Evolutionary conservation across 2,888 invertebrate genomes (phyloP).

Genomic region (Philhelius pedissequus): DNA sequence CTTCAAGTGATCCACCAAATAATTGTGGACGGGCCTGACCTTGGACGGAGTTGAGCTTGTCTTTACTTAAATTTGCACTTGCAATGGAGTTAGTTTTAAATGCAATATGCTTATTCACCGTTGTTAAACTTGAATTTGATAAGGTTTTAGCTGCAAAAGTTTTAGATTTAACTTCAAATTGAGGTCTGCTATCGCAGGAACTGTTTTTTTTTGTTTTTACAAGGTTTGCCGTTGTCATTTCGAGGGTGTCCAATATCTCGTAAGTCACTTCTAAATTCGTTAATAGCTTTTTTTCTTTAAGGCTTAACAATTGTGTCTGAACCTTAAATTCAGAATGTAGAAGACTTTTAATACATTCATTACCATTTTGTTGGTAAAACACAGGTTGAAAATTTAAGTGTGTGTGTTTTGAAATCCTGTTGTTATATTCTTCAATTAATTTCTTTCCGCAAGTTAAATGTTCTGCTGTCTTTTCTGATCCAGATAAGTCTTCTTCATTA

Average conservation of each 20-base stretch:
- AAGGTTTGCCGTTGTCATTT: neutral
- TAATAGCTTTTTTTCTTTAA: constrained; percentile 31
- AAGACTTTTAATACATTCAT: constrained; percentile 5
- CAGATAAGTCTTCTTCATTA: neutral
- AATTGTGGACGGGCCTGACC: constrained; percentile 89
- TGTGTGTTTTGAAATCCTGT: neutral
- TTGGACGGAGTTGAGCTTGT: constrained; percentile 68
- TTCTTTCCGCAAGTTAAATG: neutral
- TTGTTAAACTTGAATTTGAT: constrained; percentile 20
- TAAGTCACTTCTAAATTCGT: constrained; percentile 39
- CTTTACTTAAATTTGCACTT: neutral
- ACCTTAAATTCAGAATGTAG: constrained; percentile 30
- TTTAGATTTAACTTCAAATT: neutral
- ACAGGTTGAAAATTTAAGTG: neutral
- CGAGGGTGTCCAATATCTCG: constrained; percentile 8
- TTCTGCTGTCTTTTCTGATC: neutral
- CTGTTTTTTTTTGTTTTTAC: neutral
- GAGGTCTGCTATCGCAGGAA: neutral
- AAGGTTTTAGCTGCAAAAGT: neutral
- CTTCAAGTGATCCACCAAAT: constrained; percentile 94
- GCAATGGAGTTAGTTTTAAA: neutral
- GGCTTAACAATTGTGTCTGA: constrained; percentile 15
- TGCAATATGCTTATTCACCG: constrained; percentile 15
- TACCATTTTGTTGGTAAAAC: neutral
- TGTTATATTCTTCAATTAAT: neutral